phyloP scores from a whole-genome alignment of 2,113 vertebrate genomes.

The Onychorhynchus coronatus region DNA sequence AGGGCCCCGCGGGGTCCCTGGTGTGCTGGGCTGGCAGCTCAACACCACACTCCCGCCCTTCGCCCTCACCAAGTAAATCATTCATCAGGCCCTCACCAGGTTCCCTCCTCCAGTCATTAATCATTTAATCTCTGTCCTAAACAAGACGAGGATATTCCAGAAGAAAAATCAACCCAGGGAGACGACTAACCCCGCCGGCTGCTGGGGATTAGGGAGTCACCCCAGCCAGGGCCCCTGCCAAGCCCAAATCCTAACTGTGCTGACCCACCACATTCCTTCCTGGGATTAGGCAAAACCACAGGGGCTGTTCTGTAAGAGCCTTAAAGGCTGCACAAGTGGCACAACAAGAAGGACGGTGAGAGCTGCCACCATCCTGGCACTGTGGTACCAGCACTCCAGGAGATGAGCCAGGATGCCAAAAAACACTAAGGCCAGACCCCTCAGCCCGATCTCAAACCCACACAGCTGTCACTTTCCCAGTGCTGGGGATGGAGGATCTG shows the following conservation, averaged over 20 bases:
- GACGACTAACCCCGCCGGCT: not conserved
- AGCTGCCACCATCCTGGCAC: not conserved
- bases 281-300: not conserved
- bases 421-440: not conserved
- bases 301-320: not conserved
- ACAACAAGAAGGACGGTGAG: not conserved
- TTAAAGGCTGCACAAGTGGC: not conserved
- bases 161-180: not conserved
- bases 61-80: not conserved
- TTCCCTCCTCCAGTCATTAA: not conserved
- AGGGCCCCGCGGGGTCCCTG: fast-evolving
- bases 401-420: not conserved
- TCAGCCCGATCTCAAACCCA: not conserved
- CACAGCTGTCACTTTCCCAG: not conserved
- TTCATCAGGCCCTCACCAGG: not conserved
- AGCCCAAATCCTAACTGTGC: not conserved
- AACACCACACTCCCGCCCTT: fast-evolving
- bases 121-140: not conserved
- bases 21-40: not conserved
- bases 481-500: not conserved
- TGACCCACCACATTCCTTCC: not conserved
- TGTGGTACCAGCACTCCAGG: not conserved
- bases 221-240: not conserved
- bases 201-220: not conserved
- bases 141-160: not conserved